Base-by-base conservation (phyloP, 53 echinoderm and acorn worm genomes). In the Zoroaster sp. region DNA sequence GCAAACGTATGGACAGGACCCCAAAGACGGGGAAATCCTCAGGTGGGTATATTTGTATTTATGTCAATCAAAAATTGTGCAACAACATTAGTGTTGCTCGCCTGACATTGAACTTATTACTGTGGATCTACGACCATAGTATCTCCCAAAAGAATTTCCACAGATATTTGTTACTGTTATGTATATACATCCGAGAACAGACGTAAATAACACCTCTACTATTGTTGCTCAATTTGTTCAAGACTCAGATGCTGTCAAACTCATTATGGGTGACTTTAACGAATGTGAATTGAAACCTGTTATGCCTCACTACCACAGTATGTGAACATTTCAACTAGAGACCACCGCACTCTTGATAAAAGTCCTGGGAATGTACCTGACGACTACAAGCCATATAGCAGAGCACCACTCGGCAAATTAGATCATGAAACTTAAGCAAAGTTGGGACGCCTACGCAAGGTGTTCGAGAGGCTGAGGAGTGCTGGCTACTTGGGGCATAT, bases 211-310 rank as follows among this genome's bases (percentile, higher is more conserved):
- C 14, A 85, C 67, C 38, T 83, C 66, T 44, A 9, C 45, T 44
- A 44, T 44, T 12, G 8, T 44, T 44, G 45, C 45, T 44, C 45
- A 44, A 44, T 12, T 9, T 44, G 45, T 44, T 44, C 45, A 44
- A 44, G 45, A 44, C 5, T 87, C 79, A 49, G 88, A 88, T 25
- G 87, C 87, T 12, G 51, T 80, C 32, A 79, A 80, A 70, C 72
- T 91, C 54, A 53, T 91, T 1, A 71, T 91, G n/a, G 92, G 92
- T 18, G 91, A 87, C 35, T 91, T 91, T 69, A 91, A 87, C 55
- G 69, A 91, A 77, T 91, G 91, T 44, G 45, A 44, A 9, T 44
- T 44, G 12, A 44, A 44, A 17, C 32, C 5, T 21, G 36, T 72
- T 3, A 72, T 36, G 18, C 13, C 75, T 74, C 45, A 44, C 45